Base-by-base conservation (phyloP, 2,888 invertebrate species). In the Rhyacophila evoluta region DNA sequence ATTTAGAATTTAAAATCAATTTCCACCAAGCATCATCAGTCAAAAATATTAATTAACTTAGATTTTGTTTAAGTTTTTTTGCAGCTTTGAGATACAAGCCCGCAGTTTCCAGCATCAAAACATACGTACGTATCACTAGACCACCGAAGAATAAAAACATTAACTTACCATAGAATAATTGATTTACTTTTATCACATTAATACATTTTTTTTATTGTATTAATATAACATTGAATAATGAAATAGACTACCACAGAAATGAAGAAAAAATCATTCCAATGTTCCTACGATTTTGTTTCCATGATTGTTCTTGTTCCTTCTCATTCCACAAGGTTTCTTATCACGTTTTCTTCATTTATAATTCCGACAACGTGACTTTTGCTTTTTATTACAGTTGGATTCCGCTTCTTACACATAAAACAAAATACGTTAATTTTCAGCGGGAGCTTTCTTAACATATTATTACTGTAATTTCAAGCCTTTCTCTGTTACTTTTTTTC, bases 301-400 rank as follows among this genome's bases (percentile, higher is more conserved):
- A 67, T 75, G 39, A 19, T 41, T 27, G 29, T 27, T 10, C 19
- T 10, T 29, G 70, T 75, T 75, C 33, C 10, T 68, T 19, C 38
- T 12, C 69, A 37, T 68, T 27, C 69, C 12, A 37, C 33, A 36
- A 28, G 36, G 33, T 76, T 72, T 76, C 76, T 55, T 67, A 72
- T 71, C 76, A 76, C 76, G 76, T 72, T 70, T 12, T 55, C 55
- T 76, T 76, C 76, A 76, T 76, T 70, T 55, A 39, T 76, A 71
- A 76, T 76, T 76, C 71, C 15, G 33, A 72, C 27, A 72, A 76
- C 76, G 76, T 76, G 76, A 76, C 76, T 76, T 72, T 72, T 29
- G 55, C 71, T 55, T 72, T 72, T 72, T 39, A 71, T 70, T 76
- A 55, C 76, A 72, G 70, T 55, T 8, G 55, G 55, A 55, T 55